phyloP scores from a whole-genome alignment of 2,113 vertebrate species.

The Caretta caretta region DNA sequence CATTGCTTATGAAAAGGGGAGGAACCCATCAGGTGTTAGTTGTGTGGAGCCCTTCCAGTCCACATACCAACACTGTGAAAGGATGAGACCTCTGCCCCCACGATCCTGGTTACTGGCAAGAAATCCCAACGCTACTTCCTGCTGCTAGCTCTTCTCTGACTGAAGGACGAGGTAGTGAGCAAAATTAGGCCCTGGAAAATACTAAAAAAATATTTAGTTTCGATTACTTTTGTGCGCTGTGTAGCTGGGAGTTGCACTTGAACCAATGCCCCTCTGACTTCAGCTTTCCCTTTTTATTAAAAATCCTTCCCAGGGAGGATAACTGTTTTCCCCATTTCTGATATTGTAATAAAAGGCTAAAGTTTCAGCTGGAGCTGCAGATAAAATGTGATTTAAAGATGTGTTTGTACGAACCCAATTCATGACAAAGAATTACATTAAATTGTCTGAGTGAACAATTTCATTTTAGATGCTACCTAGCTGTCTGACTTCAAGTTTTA shows the following conservation, averaged over 20 bases:
- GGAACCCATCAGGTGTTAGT: background rate
- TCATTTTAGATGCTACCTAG: background rate
- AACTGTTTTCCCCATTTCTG: background rate
- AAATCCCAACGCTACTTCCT: background rate
- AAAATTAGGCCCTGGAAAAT: background rate
- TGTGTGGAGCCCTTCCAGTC: background rate
- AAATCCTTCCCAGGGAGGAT: background rate
- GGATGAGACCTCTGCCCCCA: too few species aligned
- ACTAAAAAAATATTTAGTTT: background rate
- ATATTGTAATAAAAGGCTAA: slow-evolving; percentile 15
- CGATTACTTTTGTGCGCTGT: background rate
- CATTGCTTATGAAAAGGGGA: background rate
- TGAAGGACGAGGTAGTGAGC: background rate
- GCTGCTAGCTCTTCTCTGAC: background rate
- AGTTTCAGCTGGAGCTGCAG: background rate
- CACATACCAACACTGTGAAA: background rate
- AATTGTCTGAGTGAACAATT: background rate
- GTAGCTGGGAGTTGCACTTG: background rate
- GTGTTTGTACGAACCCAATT: background rate
- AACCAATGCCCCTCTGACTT: background rate
- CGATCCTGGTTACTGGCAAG: background rate
- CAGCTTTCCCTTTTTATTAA: background rate
- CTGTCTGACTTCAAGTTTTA: background rate
- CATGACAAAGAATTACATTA: background rate
- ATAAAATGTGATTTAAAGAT: background rate